Evolutionary conservation across 2,113 vertebrate genomes (phyloP).

Genomic region (Nicator chloris): DNA sequence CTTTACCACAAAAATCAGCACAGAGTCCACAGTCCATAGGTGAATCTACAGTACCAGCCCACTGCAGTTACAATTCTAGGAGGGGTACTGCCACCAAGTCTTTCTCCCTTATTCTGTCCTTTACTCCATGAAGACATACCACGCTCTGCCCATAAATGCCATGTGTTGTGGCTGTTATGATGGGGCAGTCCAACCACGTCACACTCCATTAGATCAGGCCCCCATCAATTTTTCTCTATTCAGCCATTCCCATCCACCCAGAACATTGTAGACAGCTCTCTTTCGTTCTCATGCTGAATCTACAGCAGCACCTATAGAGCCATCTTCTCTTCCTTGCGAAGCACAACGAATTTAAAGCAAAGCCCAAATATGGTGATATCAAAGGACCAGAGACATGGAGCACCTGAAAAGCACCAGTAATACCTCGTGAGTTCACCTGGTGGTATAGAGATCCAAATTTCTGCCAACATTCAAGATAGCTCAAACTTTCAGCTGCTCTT

Average conservation of each 20-base stretch:
- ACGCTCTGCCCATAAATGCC: background rate
- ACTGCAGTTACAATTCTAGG: background rate
- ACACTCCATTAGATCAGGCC: background rate
- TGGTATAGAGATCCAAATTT: background rate
- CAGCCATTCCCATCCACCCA: background rate
- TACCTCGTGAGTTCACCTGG: background rate
- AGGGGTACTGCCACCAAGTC: background rate
- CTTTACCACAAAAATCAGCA: background rate
- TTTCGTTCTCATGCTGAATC: background rate
- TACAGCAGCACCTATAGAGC: background rate
- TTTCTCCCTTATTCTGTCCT: background rate
- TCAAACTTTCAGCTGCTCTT: background rate
- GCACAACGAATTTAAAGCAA: background rate
- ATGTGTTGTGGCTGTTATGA: background rate
- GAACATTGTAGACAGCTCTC: background rate
- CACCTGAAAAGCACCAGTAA: background rate
- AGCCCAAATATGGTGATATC: background rate
- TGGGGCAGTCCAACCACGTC: background rate
- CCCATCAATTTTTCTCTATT: background rate
- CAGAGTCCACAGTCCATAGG: background rate
- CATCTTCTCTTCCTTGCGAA: background rate
- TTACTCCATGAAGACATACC: rapidly evolving
- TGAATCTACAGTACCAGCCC: background rate
- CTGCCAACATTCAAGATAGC: background rate
- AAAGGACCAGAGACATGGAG: background rate